Evolutionary conservation across 2,888 invertebrate genomes (phyloP).

Genomic region (Aphrophora alni): DNA sequence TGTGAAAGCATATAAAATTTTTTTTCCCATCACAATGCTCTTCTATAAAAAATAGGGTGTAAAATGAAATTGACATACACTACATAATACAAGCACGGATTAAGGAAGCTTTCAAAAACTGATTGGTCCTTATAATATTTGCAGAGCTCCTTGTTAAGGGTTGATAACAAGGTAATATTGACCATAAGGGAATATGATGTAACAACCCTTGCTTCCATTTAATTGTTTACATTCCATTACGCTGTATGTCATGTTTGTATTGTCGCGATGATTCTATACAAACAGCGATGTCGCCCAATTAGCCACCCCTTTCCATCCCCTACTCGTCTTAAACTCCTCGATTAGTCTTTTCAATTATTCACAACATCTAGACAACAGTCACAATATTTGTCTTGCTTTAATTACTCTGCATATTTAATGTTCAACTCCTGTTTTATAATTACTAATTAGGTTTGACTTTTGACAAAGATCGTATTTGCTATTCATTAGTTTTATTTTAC

Average conservation of each 20-base stretch:
- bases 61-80: neutral
- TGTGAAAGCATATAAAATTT: too few relatives aligned
- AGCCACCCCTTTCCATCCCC: neutral
- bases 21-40: too few relatives aligned
- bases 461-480: neutral
- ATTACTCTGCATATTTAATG: slow-evolving; percentile 2
- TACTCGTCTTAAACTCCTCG: neutral
- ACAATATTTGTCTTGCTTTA: slow-evolving; percentile 2
- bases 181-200: slow-evolving; percentile 9
- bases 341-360: slow-evolving; percentile 6
- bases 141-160: neutral
- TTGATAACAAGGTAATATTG: neutral
- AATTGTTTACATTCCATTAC: slow-evolving; percentile 9
- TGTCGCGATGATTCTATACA: slow-evolving; percentile 2
- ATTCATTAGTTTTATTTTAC: neutral
- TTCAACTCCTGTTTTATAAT: slow-evolving; percentile 2
- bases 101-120: neutral
- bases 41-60: too few relatives aligned
- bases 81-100: neutral
- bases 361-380: neutral
- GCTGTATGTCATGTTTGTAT: slow-evolving; percentile 9
- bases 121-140: slow-evolving; percentile 9
- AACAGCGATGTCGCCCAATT: neutral
- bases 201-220: slow-evolving; percentile 6
- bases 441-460: slow-evolving; percentile 6